Base-by-base conservation (phyloP, 2,888 invertebrate genomes). In the Branchellion lobata region DNA sequence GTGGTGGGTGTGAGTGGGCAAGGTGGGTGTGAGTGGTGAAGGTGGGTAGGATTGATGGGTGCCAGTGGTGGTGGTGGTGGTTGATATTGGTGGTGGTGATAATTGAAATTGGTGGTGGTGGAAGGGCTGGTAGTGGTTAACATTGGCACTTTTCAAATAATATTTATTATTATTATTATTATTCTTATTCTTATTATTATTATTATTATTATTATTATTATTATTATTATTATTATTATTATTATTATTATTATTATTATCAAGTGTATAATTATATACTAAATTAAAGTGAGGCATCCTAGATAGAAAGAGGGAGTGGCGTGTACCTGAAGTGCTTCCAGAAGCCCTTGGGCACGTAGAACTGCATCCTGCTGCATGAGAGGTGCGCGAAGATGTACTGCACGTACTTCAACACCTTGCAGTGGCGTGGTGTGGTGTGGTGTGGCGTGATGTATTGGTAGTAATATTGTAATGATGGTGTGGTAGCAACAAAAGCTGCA, bases 351-450 rank as follows among this genome's bases (percentile, higher is more conserved):
- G 98, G 98, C 85, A 96, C 93, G 89, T 97, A 97, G 90, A 94
- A 97, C 90, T 98, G 97, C 80, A 96, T 90, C 86, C 96, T 93
- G 87, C 96, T 96, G 86, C 94, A 94, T 81, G 95, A 94, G 86
- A 98, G 90, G 89, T 98, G 96, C 51, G 96, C 96, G 88, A 98
- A 98, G 86, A 98, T 97, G 29, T 95, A 94, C 89, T 98, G 97
- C 77, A 98, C 94, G 90, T 97, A 96, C 88, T 95, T 95, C 81
- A 98, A 89, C 85, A 77, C 77, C 77, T 77, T 61, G 1, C n/a
- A 1, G 5, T 8, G 11, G 61, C n/a, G 21, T 21, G 14, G 61
- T 57, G 61, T 18, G 61, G 8, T 47, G 18, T 47, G 18, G 18
- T 47, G 47, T 14, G 47, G 18, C 18, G 18, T 47, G 47, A 47